These are phyloP conservation scores for Podocnemis expansa DNA, from an alignment of 2,113 vertebrate genomes.

Conservation along the genomic window DNA sequence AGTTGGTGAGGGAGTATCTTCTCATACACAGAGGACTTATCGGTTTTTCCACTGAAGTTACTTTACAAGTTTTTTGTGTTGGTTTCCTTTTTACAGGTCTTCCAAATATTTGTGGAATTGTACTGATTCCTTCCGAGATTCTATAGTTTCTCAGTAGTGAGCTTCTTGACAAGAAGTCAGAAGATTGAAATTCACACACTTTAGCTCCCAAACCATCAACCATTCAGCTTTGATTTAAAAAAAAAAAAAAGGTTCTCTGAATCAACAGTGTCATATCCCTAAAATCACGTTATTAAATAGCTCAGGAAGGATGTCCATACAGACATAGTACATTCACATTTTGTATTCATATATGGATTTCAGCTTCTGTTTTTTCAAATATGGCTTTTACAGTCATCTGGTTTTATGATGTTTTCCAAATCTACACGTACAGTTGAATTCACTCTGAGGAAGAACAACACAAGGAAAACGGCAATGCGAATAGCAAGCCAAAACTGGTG, in stretches of 20 bases:
- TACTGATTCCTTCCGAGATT: neutral
- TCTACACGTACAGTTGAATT: neutral
- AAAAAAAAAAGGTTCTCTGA: neutral
- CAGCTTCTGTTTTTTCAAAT: neutral
- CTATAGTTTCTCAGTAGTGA: neutral
- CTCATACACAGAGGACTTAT: neutral
- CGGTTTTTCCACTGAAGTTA: neutral
- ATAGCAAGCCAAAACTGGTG: neutral
- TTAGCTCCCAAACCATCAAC: neutral
- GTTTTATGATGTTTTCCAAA: neutral
- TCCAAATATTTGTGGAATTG: neutral
- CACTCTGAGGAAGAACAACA: neutral
- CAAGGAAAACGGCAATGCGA: neutral
- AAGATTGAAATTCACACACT: neutral
- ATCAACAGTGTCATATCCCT: neutral
- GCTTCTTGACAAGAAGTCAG: neutral
- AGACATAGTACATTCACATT: neutral
- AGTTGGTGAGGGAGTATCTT: neutral
- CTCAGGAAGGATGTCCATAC: neutral
- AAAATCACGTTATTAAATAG: neutral
- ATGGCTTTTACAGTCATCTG: neutral
- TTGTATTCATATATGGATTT: neutral
- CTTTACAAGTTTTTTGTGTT: neutral
- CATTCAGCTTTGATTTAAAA: neutral
- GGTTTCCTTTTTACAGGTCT: neutral